These are phyloP conservation scores for Numida meleagris DNA, from an alignment of 2,113 vertebrate genomes.

Conservation along the genomic window DNA sequence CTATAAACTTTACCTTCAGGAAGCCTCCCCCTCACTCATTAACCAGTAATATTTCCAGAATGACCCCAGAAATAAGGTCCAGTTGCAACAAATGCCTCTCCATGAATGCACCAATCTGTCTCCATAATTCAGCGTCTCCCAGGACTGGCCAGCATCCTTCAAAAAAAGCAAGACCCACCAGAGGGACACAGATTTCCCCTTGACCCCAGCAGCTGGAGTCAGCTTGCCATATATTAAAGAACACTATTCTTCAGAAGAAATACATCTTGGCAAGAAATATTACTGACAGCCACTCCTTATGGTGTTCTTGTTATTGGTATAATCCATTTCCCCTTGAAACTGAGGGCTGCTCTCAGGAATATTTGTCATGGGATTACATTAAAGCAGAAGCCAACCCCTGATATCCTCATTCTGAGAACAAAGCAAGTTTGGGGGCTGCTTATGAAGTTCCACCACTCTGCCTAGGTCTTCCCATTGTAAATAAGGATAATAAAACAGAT, in stretches of 20 bases:
- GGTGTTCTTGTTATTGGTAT: not conserved
- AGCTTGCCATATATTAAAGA: not conserved
- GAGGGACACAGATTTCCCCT: not conserved
- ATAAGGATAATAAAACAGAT: not conserved
- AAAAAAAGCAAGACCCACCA: no score
- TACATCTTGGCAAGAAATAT: not conserved
- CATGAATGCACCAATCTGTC: not conserved
- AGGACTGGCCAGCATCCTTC: not conserved
- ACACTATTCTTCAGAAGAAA: not conserved
- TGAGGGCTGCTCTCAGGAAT: not conserved
- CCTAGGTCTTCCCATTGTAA: not conserved
- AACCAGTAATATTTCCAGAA: not conserved
- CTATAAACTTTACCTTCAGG: rapidly evolving
- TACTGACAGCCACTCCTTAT: no score
- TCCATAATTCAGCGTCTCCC: not conserved
- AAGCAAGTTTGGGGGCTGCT: not conserved
- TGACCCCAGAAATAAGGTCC: not conserved
- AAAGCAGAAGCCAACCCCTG: not conserved
- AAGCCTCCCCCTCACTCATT: rapidly evolving
- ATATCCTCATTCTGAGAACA: not conserved
- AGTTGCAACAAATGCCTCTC: not conserved
- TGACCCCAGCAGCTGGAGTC: not conserved
- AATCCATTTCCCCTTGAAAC: not conserved
- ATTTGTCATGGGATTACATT: not conserved
- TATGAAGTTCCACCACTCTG: not conserved